Base-by-base conservation (phyloP, 2,888 invertebrate genomes). In the Dichetophora obliterata region DNA sequence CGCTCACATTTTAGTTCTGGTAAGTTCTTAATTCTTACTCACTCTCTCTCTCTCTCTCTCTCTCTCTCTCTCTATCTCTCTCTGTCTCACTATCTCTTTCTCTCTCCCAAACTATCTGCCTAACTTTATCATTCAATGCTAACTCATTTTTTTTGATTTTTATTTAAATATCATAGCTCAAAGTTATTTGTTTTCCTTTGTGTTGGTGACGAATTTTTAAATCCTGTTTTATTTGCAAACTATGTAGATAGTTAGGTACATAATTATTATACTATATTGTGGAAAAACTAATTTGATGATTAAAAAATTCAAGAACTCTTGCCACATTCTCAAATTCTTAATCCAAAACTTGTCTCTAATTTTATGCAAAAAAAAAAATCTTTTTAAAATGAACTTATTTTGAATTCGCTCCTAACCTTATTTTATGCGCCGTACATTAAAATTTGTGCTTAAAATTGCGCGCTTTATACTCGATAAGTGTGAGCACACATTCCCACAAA, bases 1-100 rank as follows among this genome's bases (percentile, higher is more conserved):
- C 93, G 95, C 90, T 96, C 96, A 88, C 95, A 96, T 91, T 96
- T 95, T 91, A 95, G 95, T 91, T 93, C 95, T 92, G 95, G 96
- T 96, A 93, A 93, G 91, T 88, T 84, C 81, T 78, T 77, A 65
- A 80, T 71, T 78, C 50, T 54, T 68, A 22, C 63, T 70, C 70
- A 14, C 65, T 66, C 24, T 57, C n/a, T 37, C 11, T 71, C 59
- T 27, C 43, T 22, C 52, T 31, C 24, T 75, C 50, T 43, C 52
- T 61, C 43, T 34, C 22, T 34, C 52, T 52, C 27, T 22, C 59
- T 75, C 63, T 66, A 11, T 34, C 19, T 61, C 71, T n/a, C 59
- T 66, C 52, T 59, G 43, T 69, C 59, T 31, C 63, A 34, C 63
- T 31, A n/a, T 34, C 63, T 63, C 34, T 16, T 4, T 63, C 16